Percentiles rank a stretch among this genome's conserved stretches.
Evolutionary conservation across 2,113 vertebrate genomes (phyloP).

Genomic region (Bos javanicus): DNA sequence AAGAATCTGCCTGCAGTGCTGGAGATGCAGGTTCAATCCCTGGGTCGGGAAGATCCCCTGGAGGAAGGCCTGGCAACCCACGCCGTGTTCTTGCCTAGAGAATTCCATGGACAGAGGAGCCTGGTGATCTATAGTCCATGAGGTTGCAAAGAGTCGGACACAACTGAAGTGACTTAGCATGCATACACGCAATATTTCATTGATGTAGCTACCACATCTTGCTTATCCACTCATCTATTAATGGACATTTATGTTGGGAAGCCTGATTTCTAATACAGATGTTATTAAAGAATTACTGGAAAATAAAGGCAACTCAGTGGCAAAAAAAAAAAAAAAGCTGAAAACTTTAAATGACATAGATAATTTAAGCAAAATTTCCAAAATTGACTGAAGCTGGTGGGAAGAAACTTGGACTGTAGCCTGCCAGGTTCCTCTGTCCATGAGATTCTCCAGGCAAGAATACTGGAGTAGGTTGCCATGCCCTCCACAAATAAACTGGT

Average conservation of each 20-base stretch:
- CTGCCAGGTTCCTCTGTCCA: background rate
- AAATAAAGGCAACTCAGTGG: background rate
- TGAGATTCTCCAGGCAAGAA: background rate
- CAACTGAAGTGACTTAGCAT: background rate
- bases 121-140: background rate
- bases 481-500: background rate
- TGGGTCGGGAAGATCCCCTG: background rate
- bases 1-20: background rate
- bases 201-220: background rate
- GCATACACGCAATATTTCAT: background rate
- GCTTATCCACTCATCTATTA: background rate
- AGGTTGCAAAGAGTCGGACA: accelerated
- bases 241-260: background rate
- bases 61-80: background rate
- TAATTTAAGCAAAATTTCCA: background rate
- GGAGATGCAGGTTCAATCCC: background rate
- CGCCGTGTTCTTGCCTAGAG: background rate
- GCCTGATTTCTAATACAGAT: background rate
- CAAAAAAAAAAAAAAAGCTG: background rate
- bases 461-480: background rate
- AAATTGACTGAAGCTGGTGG: background rate
- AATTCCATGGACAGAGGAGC: background rate
- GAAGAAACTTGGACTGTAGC: background rate
- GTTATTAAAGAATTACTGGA: background rate
- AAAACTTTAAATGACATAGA: background rate